phyloP scores from a whole-genome alignment of 2,797 vertebrate species.

The Thamnophis elegans region DNA sequence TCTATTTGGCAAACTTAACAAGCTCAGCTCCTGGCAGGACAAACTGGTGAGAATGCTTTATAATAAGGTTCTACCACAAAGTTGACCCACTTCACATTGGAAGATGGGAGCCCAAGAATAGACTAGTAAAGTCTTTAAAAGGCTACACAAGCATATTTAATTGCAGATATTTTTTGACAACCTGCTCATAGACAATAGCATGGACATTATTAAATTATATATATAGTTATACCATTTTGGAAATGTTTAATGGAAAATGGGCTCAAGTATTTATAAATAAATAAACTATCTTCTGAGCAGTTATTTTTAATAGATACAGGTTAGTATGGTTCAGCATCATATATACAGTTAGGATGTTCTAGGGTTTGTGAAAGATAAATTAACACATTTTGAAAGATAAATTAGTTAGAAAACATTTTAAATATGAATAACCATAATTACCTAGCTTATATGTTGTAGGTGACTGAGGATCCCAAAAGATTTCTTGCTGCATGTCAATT shows the following conservation, averaged over 20 bases:
- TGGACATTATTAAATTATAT: background rate
- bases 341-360: background rate
- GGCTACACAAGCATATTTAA: background rate
- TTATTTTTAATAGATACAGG: background rate
- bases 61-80: background rate
- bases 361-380: background rate
- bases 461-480: conserved; percentile 92
- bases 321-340: background rate
- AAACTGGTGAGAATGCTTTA: background rate
- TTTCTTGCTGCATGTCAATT: conserved; percentile 84
- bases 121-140: background rate
- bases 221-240: background rate
- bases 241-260: background rate
- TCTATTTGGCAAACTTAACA: background rate
- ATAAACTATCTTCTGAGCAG: background rate
- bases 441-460: conserved; percentile 77
- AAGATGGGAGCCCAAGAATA: background rate
- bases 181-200: background rate
- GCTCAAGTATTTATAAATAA: background rate
- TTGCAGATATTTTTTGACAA: background rate
- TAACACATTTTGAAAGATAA: background rate
- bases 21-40: background rate
- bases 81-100: background rate
- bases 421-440: conserved; percentile 54
- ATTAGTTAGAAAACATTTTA: background rate